Conservation (phyloP, 2,797 vertebrate species). For the Borostomias antarcticus region DNA sequence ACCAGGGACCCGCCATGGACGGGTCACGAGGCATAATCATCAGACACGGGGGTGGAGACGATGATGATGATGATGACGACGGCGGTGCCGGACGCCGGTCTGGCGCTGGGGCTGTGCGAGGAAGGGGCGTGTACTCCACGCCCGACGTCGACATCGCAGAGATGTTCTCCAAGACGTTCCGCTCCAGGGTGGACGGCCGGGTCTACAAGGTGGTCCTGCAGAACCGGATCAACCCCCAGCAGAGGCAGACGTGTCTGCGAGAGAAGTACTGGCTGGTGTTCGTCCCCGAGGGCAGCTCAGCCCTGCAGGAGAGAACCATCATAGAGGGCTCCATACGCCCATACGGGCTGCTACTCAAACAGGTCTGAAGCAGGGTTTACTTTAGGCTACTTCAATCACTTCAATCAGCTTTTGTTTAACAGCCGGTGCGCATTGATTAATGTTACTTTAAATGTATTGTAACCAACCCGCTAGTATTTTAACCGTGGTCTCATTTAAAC, state of each 20-base stretch:
- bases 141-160: conserved; percentile 43
- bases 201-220: conserved; percentile 68
- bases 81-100: conserved; percentile 17
- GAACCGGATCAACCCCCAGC: conserved; percentile 66
- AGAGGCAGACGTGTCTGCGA: conserved; percentile 39
- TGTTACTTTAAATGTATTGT: too few relatives aligned
- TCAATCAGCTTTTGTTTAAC: too few relatives aligned
- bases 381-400: too few relatives aligned
- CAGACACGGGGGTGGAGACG: background rate
- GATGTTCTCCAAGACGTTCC: conserved; percentile 59
- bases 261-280: conserved; percentile 59
- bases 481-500: too few relatives aligned
- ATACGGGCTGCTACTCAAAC: conserved; percentile 66
- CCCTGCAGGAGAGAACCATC: conserved; percentile 30
- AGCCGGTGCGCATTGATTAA: too few relatives aligned
- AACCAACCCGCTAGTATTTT: too few relatives aligned
- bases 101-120: background rate
- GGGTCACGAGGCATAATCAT: conserved; percentile 58
- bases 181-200: conserved; percentile 56
- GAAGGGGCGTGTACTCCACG: conserved; percentile 61
- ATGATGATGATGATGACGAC: background rate
- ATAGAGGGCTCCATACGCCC: conserved; percentile 64
- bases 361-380: conserved; percentile 28
- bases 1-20: conserved; percentile 61
- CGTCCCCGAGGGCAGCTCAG: conserved; percentile 38